Base-by-base conservation (phyloP, 2,888 invertebrate genomes). In the Drosophila borborema region DNA sequence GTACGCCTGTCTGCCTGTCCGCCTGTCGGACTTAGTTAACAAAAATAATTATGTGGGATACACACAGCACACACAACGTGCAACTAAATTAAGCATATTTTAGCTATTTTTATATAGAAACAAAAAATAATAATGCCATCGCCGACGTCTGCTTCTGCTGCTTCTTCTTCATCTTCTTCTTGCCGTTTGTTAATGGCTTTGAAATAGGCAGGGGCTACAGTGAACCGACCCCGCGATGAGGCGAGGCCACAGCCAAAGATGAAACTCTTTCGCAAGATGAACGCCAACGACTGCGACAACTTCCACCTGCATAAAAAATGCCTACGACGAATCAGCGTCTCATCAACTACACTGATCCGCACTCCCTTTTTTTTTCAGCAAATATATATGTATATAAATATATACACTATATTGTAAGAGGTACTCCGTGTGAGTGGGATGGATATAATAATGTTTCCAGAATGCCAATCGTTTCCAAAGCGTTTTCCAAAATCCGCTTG, bases 1-100 rank as follows among this genome's bases (percentile, higher is more conserved):
- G 18, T 36, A 16, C 8, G 53, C 4, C 16, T 20, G 53, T 14
- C 74, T 7, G 53, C 4, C 16, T 20, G 53, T 14, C 74, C 51
- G 62, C 28, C 71, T 69, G 66, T 76, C 80, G 74, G 64, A 70
- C 82, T 89, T 89, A 88, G 84, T 85, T 89, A 85, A 89, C 77
- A 82, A 61, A 90, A 89, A 87, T 90, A 90, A 89, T 90, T 90
- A 90, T 90, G 90, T 87, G 86, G 86, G 90, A 87, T 89, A 77
- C 76, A 83, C 69, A 73, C 73, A 64, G 41, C 74, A 67, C 66
- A 60, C 51, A 64, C 60, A 61, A 53, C 62, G 46, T 58, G 62
- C 76, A 80, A 89, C 89, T 90, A 87, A 90, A 90, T 87, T 86
- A 89, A 87, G 90, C 90, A 87, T 87, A 90, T 86, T 84, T 90